Percentiles rank a stretch among this genome's conserved stretches.
Conservation (phyloP, 2,888 invertebrate genomes). For the Acleris cristana region DNA sequence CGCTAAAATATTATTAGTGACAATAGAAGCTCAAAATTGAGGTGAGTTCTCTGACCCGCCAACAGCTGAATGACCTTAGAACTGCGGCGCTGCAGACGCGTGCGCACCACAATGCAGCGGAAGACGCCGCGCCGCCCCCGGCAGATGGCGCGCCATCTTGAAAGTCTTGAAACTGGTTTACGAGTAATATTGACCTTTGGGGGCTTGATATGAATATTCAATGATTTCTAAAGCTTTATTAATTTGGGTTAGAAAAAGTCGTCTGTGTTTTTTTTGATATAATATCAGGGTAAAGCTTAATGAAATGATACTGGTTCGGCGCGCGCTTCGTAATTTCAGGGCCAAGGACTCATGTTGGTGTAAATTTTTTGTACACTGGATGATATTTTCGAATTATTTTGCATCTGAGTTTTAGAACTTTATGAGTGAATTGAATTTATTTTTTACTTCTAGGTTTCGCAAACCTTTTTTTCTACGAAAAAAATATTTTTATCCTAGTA, state of each 20-base stretch:
- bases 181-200: slow-evolving; percentile 63
- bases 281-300: too few species aligned
- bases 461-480: too few species aligned
- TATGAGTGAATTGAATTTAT: too few species aligned
- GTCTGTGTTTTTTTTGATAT: neutral
- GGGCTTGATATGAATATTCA: slow-evolving; percentile 42
- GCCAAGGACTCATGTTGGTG: too few species aligned
- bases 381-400: too few species aligned
- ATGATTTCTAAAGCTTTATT: slow-evolving; percentile 34
- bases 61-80: slow-evolving; percentile 30
- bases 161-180: slow-evolving; percentile 67
- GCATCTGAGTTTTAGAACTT: too few species aligned
- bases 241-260: slow-evolving; percentile 21
- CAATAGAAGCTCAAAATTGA: slow-evolving; percentile 2
- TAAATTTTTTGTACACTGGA: too few species aligned
- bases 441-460: too few species aligned
- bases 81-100: slow-evolving; percentile 61
- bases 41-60: slow-evolving; percentile 50
- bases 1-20: neutral
- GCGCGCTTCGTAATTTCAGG: too few species aligned
- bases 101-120: slow-evolving; percentile 81
- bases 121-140: slow-evolving; percentile 78
- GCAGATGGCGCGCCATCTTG: slow-evolving; percentile 72
- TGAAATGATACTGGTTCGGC: neutral
- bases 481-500: too few species aligned